A percentile compares a stretch with the other conserved stretches of the same genome.
These are phyloP conservation scores for Pogonus chalceus DNA, from an alignment of 1,140 invertebrate species.

Conservation along the genomic window DNA sequence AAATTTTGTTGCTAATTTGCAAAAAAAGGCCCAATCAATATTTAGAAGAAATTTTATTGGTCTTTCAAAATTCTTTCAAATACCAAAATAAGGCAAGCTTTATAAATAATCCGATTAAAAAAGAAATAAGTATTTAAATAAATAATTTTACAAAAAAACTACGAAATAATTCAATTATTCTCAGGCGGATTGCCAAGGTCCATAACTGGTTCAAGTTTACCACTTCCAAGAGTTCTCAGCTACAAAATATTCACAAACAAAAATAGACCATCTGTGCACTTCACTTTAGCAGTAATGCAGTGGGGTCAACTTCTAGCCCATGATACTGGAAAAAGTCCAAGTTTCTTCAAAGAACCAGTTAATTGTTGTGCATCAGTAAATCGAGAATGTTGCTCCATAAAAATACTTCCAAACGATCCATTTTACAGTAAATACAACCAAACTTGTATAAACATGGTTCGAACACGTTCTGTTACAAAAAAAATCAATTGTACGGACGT, in stretches of 20 bases:
- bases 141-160: too few species aligned
- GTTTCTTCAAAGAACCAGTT: neutral
- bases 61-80: too few species aligned
- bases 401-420: slow-evolving; percentile 49
- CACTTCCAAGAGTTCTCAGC: neutral
- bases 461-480: slow-evolving; percentile 1
- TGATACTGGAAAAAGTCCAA: slow-evolving; percentile 34
- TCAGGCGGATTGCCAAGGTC: too few species aligned
- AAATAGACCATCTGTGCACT: neutral
- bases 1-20: too few species aligned
- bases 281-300: slow-evolving; percentile 36
- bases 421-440: slow-evolving; percentile 38
- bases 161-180: too few species aligned
- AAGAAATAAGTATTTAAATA: too few species aligned
- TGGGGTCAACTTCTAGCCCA: slow-evolving; percentile 51
- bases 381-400: slow-evolving; percentile 57
- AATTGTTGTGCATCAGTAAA: slow-evolving; percentile 43
- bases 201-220: neutral
- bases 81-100: too few species aligned
- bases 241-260: neutral
- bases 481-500: neutral
- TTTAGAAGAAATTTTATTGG: too few species aligned
- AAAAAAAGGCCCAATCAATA: too few species aligned
- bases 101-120: too few species aligned
- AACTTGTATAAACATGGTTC: slow-evolving; percentile 13